A percentile compares a stretch with the other conserved stretches of the same genome.
Conservation (phyloP, 1,140 invertebrate species). For the Chymomyza costata region DNA sequence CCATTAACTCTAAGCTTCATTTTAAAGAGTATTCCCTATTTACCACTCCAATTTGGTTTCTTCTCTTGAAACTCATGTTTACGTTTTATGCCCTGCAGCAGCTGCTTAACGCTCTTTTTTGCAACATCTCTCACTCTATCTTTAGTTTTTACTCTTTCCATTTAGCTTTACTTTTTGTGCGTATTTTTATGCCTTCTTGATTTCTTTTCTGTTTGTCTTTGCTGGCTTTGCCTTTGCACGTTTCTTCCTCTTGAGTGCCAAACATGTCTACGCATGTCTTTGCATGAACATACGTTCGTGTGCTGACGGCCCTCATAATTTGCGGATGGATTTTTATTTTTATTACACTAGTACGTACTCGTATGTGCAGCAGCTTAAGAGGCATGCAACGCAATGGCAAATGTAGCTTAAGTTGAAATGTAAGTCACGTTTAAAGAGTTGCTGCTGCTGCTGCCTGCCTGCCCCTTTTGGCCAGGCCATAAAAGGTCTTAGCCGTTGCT, state of each 20-base stretch:
- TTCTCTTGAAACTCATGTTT: too few species aligned
- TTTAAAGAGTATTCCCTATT: too few species aligned
- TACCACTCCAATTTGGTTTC: too few species aligned
- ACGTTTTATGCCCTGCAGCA: conserved; percentile 19
- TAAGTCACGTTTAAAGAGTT: conserved; percentile 66
- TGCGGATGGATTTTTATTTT: conserved; percentile 62
- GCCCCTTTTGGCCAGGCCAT: conserved; percentile 13
- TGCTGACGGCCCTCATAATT: conserved; percentile 53
- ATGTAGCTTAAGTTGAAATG: conserved; percentile 40
- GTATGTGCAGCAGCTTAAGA: conserved; percentile 43
- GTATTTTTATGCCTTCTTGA: conserved; percentile 54
- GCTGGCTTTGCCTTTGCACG: not conserved
- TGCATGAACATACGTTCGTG: conserved; percentile 11
- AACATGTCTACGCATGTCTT: conserved; percentile 14
- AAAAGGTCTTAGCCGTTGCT: too few species aligned
- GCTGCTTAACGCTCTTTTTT: not conserved
- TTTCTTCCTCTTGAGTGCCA: not conserved
- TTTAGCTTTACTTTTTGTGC: conserved; percentile 18
- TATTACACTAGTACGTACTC: conserved; percentile 42
- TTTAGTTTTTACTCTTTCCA: not conserved
- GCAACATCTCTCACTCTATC: conserved; percentile 7
- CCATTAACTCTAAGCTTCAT: too few species aligned
- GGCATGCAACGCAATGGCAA: not conserved
- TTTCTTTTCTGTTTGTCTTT: conserved; percentile 40
- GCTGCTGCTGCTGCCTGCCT: conserved; percentile 11